Percentiles rank a stretch among this genome's conserved stretches.
Conservation (phyloP, 2,797 vertebrate species). For the Acanthiza pusilla region DNA sequence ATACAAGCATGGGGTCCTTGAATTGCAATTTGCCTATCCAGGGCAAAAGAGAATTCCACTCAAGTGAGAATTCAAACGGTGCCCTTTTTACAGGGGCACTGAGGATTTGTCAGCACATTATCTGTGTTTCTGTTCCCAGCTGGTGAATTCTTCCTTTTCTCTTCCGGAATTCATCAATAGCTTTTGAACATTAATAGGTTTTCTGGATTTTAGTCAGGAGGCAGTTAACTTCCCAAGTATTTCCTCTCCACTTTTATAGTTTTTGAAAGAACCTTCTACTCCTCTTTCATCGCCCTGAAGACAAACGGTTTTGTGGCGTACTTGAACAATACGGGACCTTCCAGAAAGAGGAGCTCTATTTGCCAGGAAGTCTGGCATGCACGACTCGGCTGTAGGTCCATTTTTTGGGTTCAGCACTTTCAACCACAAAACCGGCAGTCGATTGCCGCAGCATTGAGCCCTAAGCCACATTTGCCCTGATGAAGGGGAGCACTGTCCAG, state of each 20-base stretch:
- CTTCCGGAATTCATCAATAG: not conserved
- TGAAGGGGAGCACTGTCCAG: not conserved
- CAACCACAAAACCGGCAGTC: not conserved
- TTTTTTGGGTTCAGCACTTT: slow-evolving; percentile 22
- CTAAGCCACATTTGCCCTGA: not conserved
- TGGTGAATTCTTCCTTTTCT: not conserved
- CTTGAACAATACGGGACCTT: not conserved
- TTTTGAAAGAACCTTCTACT: not conserved
- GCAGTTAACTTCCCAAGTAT: not conserved
- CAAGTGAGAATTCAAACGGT: not conserved
- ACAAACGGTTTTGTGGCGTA: not conserved
- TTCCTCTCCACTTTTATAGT: not conserved
- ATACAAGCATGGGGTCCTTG: not conserved
- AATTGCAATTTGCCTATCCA: fast-evolving
- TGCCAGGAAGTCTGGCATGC: not conserved
- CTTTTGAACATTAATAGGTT: not conserved
- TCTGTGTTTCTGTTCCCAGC: not conserved
- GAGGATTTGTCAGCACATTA: not conserved
- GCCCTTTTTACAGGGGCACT: not conserved
- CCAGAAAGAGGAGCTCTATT: not conserved
- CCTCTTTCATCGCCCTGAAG: slow-evolving; percentile 1
- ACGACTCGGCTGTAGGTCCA: not conserved
- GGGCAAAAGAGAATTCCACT: not conserved
- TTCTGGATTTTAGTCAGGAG: not conserved
- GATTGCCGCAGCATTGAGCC: not conserved